These are phyloP conservation scores for Hoplodrina ambigua DNA, from an alignment of 2,888 invertebrate genomes.

Conservation along the genomic window DNA sequence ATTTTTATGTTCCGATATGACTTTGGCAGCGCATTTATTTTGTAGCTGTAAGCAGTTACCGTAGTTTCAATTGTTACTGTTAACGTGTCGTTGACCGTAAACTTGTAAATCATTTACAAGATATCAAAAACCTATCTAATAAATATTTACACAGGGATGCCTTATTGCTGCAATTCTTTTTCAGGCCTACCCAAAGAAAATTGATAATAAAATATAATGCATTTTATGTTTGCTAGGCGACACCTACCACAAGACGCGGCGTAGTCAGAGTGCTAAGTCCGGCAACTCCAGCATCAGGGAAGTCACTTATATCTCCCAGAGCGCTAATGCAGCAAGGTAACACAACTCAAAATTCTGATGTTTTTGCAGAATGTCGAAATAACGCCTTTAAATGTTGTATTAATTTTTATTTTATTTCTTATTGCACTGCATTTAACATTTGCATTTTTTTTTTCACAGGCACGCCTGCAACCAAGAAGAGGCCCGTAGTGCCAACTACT, in stretches of 20 bases:
- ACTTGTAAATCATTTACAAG: background rate
- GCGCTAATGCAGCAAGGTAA: conserved; percentile 85
- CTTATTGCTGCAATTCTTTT: background rate
- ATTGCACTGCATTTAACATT: background rate
- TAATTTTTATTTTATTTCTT: background rate
- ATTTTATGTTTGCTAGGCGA: conserved; percentile 61
- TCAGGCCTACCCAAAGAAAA: background rate
- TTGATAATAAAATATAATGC: background rate
- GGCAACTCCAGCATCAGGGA: conserved; percentile 82
- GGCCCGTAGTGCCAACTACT: conserved; percentile 70
- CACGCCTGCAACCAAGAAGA: conserved; percentile 76
- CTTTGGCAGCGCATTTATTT: too few relatives aligned
- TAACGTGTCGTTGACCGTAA: background rate
- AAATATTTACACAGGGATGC: background rate
- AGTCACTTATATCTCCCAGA: conserved; percentile 88
- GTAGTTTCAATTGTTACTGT: background rate
- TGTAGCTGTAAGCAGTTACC: too few relatives aligned
- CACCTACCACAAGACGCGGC: conserved; percentile 77
- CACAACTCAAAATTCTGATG: background rate
- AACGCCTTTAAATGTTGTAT: background rate
- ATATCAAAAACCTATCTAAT: conserved; percentile 5
- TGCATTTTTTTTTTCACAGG: conserved; percentile 54
- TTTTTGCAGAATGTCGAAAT: too few relatives aligned
- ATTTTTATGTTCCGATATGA: too few relatives aligned
- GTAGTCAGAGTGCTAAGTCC: conserved; percentile 86